Base-by-base conservation (phyloP, 1,140 invertebrate genomes). In the Papilio aristodemus region DNA sequence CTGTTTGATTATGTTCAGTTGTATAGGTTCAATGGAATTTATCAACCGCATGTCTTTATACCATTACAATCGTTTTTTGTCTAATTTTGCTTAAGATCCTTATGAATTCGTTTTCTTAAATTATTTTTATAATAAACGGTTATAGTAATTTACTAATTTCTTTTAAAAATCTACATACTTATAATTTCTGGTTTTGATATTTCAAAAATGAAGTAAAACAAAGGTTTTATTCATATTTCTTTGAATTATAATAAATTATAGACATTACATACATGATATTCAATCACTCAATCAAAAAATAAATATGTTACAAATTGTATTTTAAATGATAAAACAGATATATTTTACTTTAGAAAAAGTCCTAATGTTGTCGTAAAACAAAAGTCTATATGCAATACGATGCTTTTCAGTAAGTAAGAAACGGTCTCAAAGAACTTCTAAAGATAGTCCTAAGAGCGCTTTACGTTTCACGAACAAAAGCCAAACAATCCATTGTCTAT, bases 401-500 rank as follows among this genome's bases (percentile, higher is more conserved):
- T 76, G 75, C 71, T 73, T 77, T 81, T 80, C 74, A 79, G 59
- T 72, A 50, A 73, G 74, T 75, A 79, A 77, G 71, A 78, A 72
- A 81, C 70, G 70, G 68, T 75, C 69, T 81, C 80, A 81, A 83
- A 84, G 83, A 83, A 83, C 62, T 82, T 71, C 70, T 78, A 76
- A 69, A 83, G 75, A 71, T 76, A 80, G 70, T 78, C 71, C 57
- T 68, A 71, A 73, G 71, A 80, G 79, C 76, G 73, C 83, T 87
- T 83, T 83, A 81, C 81, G 75, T 81, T 82, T 79, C 80, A 69
- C 74, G 76, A 82, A 84, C 81, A 86, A 86, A 86, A 84, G 81
- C 70, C 80, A 84, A 87, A 85, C 83, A 86, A 81, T 86, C 82
- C 77, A 84, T 85, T 87, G 86, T 86, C 84, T 87, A 87, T 88